Conservation (phyloP, 2,797 vertebrate genomes). For the Parauchenoglanis punctatus region DNA sequence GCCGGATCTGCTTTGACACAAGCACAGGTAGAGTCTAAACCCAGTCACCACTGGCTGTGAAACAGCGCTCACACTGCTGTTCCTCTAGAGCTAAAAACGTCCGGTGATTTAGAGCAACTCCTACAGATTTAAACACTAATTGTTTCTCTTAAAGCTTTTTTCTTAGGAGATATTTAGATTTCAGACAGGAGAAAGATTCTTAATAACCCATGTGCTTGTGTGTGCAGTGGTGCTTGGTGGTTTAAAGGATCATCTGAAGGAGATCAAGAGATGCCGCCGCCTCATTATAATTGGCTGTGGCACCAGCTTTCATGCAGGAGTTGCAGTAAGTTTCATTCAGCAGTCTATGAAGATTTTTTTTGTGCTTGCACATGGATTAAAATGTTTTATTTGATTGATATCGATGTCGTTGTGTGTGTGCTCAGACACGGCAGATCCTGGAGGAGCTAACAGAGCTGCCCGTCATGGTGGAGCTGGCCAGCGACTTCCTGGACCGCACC, state of each 20-base stretch:
- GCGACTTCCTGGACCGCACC: slow-evolving; percentile 93
- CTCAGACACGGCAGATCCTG: slow-evolving; percentile 89
- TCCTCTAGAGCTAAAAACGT: not conserved
- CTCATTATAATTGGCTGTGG: slow-evolving; percentile 93
- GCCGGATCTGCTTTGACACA: slow-evolving; percentile 88
- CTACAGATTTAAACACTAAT: not conserved
- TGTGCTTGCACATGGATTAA: not conserved
- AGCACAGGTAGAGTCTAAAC: slow-evolving; percentile 78
- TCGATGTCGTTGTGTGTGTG: not conserved
- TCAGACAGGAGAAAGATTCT: not conserved
- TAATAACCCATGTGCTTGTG: slow-evolving; percentile 16
- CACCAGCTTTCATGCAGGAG: slow-evolving; percentile 91
- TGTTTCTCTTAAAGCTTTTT: not conserved
- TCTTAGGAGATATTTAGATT: not conserved
- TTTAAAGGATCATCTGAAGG: slow-evolving; percentile 93
- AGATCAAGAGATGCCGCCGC: slow-evolving; percentile 90
- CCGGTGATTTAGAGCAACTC: not conserved
- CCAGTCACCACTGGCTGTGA: slow-evolving; percentile 1
- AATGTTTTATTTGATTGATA: not conserved
- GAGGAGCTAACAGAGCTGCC: slow-evolving; percentile 94
- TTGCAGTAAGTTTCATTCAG: slow-evolving; percentile 82
- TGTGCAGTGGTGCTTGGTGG: slow-evolving; percentile 87
- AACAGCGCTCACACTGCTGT: slow-evolving; percentile 10
- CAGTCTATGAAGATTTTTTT: not conserved
- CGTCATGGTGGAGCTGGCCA: slow-evolving; percentile 96